Base-by-base conservation (phyloP, 2,113 vertebrate genomes). In the Microtus montanus region DNA sequence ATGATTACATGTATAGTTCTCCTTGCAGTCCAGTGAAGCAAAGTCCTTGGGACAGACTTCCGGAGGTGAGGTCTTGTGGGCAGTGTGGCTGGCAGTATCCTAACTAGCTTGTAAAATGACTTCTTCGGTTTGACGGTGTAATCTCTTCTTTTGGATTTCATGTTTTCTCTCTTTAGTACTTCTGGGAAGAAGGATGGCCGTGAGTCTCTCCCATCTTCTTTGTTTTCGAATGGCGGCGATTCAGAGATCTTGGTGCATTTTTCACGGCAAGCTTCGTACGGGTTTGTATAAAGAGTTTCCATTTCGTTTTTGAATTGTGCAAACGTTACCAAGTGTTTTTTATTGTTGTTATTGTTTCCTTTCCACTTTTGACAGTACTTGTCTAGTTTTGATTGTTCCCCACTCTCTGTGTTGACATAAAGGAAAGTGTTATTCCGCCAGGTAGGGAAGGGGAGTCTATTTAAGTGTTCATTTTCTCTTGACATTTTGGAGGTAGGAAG, bases 281-380 rank as follows among this genome's bases (percentile, higher is more conserved):
- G 30, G 44, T 44, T 93, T 74, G 26, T 41, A 68, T 70, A 87
- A 92, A 83, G 38, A 87, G 47, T 49, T 73, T 89, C 85, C 68
- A 84, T 94, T 61, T 97, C 97, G 33, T 94, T 94, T 73, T 84
- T 85, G 47, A 63, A 84, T 58, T 93, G 94, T 30, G 93, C 49
- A 90, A 91, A 90, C 28, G 68, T 89, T 92, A 87, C 66, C 63
- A 92, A n/a, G 66, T 93, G 95, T 17, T 95, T 95, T 94, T 85
- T 97, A 38, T 97, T 97, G 52, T 95, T 96, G 20, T 96, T 98
- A 3, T 97, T 97, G 88, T 78, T 96, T 91, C 63, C 87, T 95
- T 95, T 98, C 28, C 68, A 11, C 82, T 91, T 97, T 63, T 92
- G 90, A 87, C 26, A 82, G 38, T 84, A 87, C 28, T 94, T 95